These are phyloP conservation scores for Mirza zaza DNA, from an alignment of 2,113 vertebrate species.

Conservation along the genomic window DNA sequence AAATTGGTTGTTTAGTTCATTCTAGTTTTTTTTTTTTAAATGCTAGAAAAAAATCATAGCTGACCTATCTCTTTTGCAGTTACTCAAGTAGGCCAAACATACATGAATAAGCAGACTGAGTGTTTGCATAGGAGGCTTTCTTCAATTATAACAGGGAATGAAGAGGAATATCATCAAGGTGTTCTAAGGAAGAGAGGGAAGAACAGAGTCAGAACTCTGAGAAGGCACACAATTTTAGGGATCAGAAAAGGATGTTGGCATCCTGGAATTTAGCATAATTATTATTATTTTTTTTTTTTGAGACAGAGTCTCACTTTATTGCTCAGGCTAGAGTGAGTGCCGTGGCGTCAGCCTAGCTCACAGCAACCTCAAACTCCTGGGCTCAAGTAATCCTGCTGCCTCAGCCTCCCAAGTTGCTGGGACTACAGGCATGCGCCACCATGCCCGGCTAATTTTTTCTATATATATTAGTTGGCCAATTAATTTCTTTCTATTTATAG, in stretches of 20 bases:
- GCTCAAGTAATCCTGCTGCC: no score
- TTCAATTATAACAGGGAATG: neutral
- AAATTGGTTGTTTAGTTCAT: neutral
- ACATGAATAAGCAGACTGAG: neutral
- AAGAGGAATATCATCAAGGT: neutral
- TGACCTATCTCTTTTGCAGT: neutral
- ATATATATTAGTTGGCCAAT: no score
- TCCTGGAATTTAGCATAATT: neutral
- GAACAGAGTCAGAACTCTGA: neutral
- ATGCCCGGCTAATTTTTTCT: no score
- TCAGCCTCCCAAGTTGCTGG: no score
- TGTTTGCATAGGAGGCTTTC: neutral
- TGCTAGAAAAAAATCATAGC: neutral
- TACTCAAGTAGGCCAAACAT: neutral
- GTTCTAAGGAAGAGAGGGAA: neutral
- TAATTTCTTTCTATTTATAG: no score
- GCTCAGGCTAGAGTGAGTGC: no score
- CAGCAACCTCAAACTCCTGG: no score
- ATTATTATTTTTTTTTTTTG: no score
- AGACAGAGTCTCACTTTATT: no score
- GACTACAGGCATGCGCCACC: no score
- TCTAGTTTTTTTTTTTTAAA: neutral
- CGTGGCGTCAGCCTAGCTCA: no score
- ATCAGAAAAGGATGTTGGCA: neutral
- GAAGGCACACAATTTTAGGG: neutral